Conservation (phyloP, 2,113 vertebrate species). For the Ptyas mucosa region DNA sequence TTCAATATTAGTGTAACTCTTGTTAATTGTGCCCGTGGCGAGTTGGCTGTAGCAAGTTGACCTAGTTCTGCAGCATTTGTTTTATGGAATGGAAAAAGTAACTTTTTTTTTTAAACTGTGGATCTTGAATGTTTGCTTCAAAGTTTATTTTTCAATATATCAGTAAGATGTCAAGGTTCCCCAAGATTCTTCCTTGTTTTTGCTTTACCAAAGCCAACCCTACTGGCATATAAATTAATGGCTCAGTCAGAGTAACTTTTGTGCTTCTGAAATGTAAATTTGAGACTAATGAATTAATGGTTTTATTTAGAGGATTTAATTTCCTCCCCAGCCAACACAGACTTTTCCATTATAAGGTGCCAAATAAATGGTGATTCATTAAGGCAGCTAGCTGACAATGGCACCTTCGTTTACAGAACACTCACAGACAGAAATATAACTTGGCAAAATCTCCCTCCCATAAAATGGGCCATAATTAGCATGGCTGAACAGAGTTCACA, state of each 20-base stretch:
- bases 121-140: not conserved
- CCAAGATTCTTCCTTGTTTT: not conserved
- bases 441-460: slow-evolving; percentile 41
- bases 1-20: not conserved
- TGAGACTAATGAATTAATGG: slow-evolving; percentile 27
- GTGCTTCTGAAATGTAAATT: slow-evolving; percentile 33
- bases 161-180: not conserved
- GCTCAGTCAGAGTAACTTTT: slow-evolving; percentile 23
- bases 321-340: slow-evolving; percentile 25
- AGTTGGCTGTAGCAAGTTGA: not conserved
- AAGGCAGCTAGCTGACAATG: slow-evolving; percentile 25
- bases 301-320: slow-evolving; percentile 30
- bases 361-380: slow-evolving; percentile 52
- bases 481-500: slow-evolving; percentile 45
- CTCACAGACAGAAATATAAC: slow-evolving; percentile 48
- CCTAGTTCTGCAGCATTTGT: not conserved
- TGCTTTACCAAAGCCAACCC: not conserved
- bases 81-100: not conserved
- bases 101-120: not conserved
- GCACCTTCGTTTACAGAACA: slow-evolving; percentile 37
- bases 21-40: not conserved
- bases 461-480: slow-evolving; percentile 58
- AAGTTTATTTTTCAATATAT: not conserved
- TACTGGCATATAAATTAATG: slow-evolving; percentile 29
- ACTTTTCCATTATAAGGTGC: slow-evolving; percentile 44